Conservation (phyloP, 2,113 vertebrate genomes). For the Anas platyrhynchos region DNA sequence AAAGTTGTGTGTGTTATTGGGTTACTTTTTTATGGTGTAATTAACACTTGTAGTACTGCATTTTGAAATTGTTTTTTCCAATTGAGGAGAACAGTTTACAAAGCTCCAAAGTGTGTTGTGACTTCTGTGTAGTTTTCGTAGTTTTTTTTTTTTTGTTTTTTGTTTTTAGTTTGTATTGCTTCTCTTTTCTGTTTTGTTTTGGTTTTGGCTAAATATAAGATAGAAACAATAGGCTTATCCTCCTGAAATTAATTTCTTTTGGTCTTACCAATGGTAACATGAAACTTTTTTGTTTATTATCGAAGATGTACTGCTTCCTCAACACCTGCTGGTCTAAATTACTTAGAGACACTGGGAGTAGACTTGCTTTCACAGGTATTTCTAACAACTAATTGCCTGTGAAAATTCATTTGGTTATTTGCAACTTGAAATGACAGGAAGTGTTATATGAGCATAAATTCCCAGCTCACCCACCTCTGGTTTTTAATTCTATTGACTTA, state of each 20-base stretch:
- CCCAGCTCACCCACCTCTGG: not conserved
- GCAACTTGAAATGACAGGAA: slow-evolving; percentile 58
- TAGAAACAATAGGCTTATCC: not conserved
- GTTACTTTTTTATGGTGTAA: not conserved
- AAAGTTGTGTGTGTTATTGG: not conserved
- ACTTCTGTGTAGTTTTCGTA: not conserved
- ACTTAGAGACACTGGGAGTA: slow-evolving; percentile 65
- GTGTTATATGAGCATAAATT: slow-evolving; percentile 40
- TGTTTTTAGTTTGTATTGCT: too few relatives aligned
- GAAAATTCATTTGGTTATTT: slow-evolving; percentile 70
- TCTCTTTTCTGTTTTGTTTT: not conserved
- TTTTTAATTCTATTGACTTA: slow-evolving; percentile 33
- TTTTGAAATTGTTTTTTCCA: not conserved
- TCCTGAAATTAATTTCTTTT: slow-evolving; percentile 21
- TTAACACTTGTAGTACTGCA: not conserved
- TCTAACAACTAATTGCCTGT: slow-evolving; percentile 70
- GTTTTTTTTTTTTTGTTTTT: not conserved
- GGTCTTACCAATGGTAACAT: not conserved
- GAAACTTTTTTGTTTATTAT: not conserved
- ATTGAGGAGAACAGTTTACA: not conserved
- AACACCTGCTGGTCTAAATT: slow-evolving; percentile 69
- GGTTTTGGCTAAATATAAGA: not conserved
- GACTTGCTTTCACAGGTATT: slow-evolving; percentile 65
- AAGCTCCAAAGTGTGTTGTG: not conserved
- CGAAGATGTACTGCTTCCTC: slow-evolving; percentile 11